Evolutionary conservation across 2,113 vertebrate species (phyloP).

Genomic region (Heterotilapia buettikoferi): DNA sequence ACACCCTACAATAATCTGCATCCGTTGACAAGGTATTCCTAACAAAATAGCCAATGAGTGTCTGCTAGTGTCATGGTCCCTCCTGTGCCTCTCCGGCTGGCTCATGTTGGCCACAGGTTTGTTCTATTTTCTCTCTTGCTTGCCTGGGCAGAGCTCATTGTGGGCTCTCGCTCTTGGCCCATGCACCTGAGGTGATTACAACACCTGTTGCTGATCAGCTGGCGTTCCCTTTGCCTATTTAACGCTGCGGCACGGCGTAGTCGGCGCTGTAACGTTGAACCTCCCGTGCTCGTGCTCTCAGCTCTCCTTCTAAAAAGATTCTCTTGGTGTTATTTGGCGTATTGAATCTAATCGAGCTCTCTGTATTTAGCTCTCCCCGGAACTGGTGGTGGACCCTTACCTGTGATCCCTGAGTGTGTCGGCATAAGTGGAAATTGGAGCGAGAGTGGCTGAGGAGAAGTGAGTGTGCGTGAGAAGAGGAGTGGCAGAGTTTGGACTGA

Average conservation of each 20-base stretch:
- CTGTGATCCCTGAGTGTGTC: too few relatives aligned
- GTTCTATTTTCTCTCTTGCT: background rate
- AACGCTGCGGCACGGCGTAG: accelerated
- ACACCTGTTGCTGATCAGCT: background rate
- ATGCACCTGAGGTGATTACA: background rate
- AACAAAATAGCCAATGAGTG: background rate
- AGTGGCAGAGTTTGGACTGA: too few relatives aligned
- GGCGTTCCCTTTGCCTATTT: background rate
- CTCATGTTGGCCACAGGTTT: background rate
- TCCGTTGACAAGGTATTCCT: background rate
- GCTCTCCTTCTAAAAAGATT: too few relatives aligned
- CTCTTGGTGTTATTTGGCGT: too few relatives aligned
- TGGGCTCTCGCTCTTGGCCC: background rate
- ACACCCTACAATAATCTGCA: background rate
- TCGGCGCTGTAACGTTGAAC: background rate
- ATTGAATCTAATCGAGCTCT: too few relatives aligned
- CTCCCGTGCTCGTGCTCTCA: too few relatives aligned
- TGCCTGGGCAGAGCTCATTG: background rate
- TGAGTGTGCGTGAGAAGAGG: too few relatives aligned
- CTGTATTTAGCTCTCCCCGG: too few relatives aligned
- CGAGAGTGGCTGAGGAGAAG: too few relatives aligned
- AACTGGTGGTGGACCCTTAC: too few relatives aligned
- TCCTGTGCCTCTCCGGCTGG: background rate
- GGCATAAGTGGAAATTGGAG: too few relatives aligned
- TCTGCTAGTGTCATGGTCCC: background rate